Evolutionary conservation across 2,888 invertebrate genomes (phyloP).

Genomic region (Monopis laevigella): DNA sequence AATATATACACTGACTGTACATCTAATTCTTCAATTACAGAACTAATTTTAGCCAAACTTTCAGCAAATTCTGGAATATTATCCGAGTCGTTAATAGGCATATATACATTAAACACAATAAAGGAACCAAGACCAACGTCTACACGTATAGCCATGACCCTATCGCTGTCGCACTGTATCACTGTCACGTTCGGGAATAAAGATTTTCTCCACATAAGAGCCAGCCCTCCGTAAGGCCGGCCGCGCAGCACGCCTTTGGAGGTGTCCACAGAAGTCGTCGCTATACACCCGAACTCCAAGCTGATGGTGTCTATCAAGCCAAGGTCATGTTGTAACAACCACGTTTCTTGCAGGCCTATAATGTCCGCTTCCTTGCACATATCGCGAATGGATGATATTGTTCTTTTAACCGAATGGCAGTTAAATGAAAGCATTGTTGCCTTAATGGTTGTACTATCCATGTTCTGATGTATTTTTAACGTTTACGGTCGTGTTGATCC

Average conservation of each 20-base stretch:
- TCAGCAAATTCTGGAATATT: conserved; percentile 10
- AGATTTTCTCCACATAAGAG: conserved; percentile 12
- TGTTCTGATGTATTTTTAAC: not conserved
- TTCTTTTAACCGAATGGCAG: conserved; percentile 7
- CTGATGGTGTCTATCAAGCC: not conserved
- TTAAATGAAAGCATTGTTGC: conserved; percentile 11
- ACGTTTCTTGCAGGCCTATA: conserved; percentile 12
- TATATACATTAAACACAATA: conserved; percentile 8
- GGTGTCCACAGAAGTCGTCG: conserved; percentile 11
- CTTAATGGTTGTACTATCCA: not conserved
- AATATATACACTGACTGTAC: conserved; percentile 10
- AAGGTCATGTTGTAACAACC: conserved; percentile 12
- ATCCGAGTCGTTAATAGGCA: conserved; percentile 10
- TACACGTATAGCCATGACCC: not conserved
- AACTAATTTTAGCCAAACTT: conserved; percentile 12
- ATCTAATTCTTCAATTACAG: conserved; percentile 14
- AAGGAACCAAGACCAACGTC: not conserved
- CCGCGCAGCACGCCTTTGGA: conserved; percentile 9
- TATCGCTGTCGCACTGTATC: conserved; percentile 6
- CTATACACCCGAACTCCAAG: conserved; percentile 8
- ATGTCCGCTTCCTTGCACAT: conserved; percentile 9
- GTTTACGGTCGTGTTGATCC: too few relatives aligned
- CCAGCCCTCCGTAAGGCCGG: conserved; percentile 12
- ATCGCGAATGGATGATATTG: not conserved
- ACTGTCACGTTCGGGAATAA: conserved; percentile 2